Evolutionary conservation across 2,113 vertebrate species (phyloP), one percentile per base, ranked within the genome.

Genomic region (Forbesichthys papilliferus): DNA sequence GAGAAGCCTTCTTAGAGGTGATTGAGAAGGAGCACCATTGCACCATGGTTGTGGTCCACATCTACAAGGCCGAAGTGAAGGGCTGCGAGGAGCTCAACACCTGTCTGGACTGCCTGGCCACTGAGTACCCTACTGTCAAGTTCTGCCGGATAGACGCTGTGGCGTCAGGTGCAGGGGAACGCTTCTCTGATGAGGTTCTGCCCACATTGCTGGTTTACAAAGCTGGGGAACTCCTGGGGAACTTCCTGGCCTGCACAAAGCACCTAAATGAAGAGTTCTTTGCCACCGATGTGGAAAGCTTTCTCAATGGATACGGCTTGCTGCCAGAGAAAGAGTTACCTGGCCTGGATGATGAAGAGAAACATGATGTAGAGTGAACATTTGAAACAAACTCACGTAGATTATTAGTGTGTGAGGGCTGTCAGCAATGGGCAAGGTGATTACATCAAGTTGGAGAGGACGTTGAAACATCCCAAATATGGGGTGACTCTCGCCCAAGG

Each of bases 111-210:
- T 96, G 94, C 82, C 92, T 99, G 83, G 95, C 96, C 0, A 77
- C 87, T 0, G 95, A 98, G 75, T 97, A 98, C 51, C 88, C 95
- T 51, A 93, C 89, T 0, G 95, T 98, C 3, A 98, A 95, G 86
- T 99, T 99, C 86, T 99, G 98, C 93, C 95, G 94, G 88, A 97
- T 99, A 73, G 95, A 93, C 68, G 94, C 96, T 9, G 93, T 93
- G 0, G 56, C 93, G 16, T 96, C 96, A 0, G 97, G 97, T 0
- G 96, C 96, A 0, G 87, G 92, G 0, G 96, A 99, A 33, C 94
- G 95, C 68, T 99, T 99, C 87, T 94, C 95, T 0, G 90, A 89
- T 0, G 90, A 95, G 0, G 94, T 98, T 11, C 93, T 99, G 51
- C 98, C 98, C 1, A 94, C 96, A 0, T 69, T 99, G 48, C 90